A percentile compares a stretch with the other conserved stretches of the same genome.
These are phyloP conservation scores for Lepilemur septentrionalis DNA, from an alignment of 2,797 vertebrate genomes.

Conservation along the genomic window DNA sequence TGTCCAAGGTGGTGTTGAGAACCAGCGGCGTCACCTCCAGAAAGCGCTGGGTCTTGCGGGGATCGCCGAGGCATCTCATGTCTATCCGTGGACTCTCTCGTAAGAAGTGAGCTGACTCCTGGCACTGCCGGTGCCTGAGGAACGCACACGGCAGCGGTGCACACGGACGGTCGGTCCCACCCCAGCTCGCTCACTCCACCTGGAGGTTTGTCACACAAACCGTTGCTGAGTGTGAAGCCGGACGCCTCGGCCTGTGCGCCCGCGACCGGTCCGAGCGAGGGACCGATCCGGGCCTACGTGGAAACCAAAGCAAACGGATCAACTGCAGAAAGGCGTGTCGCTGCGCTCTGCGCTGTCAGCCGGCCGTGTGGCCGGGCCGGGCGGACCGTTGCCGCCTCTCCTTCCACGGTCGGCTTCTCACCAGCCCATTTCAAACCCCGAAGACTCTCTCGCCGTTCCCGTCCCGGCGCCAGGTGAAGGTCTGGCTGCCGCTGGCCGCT, in stretches of 20 bases:
- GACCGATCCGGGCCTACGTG: too few relatives aligned
- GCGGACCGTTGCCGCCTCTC: too few relatives aligned
- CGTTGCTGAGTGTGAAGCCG: rapidly evolving
- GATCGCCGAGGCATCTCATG: not conserved
- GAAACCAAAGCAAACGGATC: not conserved
- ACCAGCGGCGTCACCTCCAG: not conserved
- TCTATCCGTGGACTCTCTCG: not conserved
- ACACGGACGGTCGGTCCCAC: rapidly evolving
- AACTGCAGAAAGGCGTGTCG: not conserved
- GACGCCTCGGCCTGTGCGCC: not conserved
- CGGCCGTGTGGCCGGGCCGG: too few relatives aligned
- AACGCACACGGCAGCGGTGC: too few relatives aligned
- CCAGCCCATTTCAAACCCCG: not conserved
- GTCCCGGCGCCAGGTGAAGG: not conserved
- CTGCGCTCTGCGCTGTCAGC: rapidly evolving
- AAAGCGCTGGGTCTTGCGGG: not conserved
- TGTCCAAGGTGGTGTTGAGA: not conserved
- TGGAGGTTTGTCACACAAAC: not conserved
- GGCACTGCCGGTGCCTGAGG: too few relatives aligned
- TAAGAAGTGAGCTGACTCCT: not conserved
- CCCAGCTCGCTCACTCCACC: not conserved
- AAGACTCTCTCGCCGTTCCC: not conserved
- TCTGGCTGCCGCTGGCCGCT: rapidly evolving
- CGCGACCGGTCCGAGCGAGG: too few relatives aligned
- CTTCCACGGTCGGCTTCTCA: not conserved